Evolutionary conservation across 2,888 invertebrate genomes (phyloP).

Genomic region (Tenthredo livida): DNA sequence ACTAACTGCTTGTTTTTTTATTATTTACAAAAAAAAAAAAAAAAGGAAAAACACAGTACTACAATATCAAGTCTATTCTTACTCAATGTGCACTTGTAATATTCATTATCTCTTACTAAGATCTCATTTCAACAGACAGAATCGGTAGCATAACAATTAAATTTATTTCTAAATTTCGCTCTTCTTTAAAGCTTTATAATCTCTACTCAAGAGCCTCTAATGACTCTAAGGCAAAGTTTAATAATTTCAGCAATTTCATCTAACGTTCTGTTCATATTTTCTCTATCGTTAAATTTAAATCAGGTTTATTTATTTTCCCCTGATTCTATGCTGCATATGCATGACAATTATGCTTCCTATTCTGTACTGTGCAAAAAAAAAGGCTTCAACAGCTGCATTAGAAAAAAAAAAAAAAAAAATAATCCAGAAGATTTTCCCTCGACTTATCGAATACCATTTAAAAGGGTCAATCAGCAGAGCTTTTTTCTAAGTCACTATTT

Average conservation of each 20-base stretch:
- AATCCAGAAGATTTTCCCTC: not conserved
- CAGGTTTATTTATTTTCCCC: not conserved
- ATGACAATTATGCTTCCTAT: slow-evolving; percentile 40
- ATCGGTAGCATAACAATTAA: not conserved
- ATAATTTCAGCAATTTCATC: not conserved
- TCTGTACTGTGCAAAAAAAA: slow-evolving; percentile 29
- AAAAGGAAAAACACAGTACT: slow-evolving; percentile 67
- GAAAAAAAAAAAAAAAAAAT: not conserved
- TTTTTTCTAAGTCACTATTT: not conserved
- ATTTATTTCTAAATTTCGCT: not conserved
- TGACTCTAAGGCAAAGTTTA: not conserved
- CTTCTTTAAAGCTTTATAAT: not conserved
- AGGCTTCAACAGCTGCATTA: slow-evolving; percentile 12
- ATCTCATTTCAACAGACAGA: slow-evolving; percentile 17
- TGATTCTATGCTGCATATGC: slow-evolving; percentile 9
- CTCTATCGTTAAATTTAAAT: not conserved
- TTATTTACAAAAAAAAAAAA: slow-evolving; percentile 60
- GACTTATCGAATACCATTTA: not conserved
- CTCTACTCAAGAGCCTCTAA: not conserved
- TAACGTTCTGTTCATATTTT: slow-evolving; percentile 15
- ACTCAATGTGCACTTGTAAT: slow-evolving; percentile 41
- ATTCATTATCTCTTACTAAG: not conserved
- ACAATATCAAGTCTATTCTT: slow-evolving; percentile 47
- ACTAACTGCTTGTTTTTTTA: slow-evolving; percentile 71
- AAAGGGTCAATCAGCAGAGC: not conserved